These are phyloP conservation scores for Perizoma affinitatum DNA, from an alignment of 2,888 invertebrate species.

Conservation along the genomic window DNA sequence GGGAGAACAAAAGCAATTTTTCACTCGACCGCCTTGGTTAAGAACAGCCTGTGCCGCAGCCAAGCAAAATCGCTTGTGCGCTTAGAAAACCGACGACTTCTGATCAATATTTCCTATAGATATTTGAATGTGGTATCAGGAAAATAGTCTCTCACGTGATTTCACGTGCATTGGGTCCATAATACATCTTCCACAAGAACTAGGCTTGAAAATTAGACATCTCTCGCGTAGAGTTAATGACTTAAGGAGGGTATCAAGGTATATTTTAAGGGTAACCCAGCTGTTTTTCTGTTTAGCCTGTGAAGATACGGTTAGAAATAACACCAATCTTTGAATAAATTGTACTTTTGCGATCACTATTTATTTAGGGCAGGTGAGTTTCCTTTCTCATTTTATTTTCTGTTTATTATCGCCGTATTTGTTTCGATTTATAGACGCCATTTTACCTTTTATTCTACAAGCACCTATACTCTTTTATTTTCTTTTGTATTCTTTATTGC, in stretches of 20 bases:
- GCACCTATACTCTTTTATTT: constrained; percentile 13
- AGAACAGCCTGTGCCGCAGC: constrained; percentile 10
- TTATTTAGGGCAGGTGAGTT: constrained; percentile 29
- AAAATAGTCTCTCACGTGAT: no score
- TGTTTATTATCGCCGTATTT: constrained; percentile 25
- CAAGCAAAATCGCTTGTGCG: constrained; percentile 3
- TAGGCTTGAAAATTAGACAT: no score
- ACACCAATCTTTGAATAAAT: constrained; percentile 23
- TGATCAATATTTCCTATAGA: no score
- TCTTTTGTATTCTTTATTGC: constrained; percentile 11
- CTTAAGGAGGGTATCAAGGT: no score
- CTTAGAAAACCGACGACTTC: not conserved
- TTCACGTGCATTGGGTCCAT: no score
- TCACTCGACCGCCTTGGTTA: constrained; percentile 37
- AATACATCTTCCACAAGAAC: no score
- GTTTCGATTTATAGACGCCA: constrained; percentile 7
- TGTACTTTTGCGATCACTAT: constrained; percentile 27
- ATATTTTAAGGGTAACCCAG: not conserved
- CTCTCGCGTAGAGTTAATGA: no score
- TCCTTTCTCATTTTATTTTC: constrained; percentile 24
- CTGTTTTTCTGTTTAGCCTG: constrained; percentile 12
- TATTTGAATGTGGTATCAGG: no score
- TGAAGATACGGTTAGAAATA: constrained; percentile 30
- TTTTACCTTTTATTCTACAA: constrained; percentile 14
- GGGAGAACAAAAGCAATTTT: constrained; percentile 43